Conservation (phyloP, 2,888 invertebrate species). For the Drosophila peninsularis region DNA sequence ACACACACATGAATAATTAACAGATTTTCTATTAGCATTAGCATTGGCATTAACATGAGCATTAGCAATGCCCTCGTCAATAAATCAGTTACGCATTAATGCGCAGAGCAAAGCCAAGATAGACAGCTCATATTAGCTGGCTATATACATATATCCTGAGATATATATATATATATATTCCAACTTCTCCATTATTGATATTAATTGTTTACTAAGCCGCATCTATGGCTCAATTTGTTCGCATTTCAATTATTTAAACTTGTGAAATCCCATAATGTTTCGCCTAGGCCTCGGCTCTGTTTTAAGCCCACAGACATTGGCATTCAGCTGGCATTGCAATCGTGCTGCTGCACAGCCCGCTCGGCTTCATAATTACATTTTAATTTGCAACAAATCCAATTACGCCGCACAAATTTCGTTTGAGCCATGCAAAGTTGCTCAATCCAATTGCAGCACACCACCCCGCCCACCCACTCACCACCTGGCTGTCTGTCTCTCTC, state of each 20-base stretch:
- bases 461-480: neutral
- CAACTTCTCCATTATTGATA: too few species aligned
- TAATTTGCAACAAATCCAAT: conserved; percentile 69
- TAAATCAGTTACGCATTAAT: conserved; percentile 1
- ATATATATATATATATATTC: neutral
- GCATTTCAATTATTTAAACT: neutral
- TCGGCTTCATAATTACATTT: conserved; percentile 57
- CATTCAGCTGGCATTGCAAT: conserved; percentile 4
- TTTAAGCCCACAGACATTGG: conserved; percentile 8
- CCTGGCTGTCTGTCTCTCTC: neutral
- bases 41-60: neutral
- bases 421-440: conserved; percentile 43
- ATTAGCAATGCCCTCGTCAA: conserved; percentile 1
- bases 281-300: neutral
- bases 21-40: conserved; percentile 2
- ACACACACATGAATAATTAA: neutral
- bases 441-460: conserved; percentile 39
- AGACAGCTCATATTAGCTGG: neutral
- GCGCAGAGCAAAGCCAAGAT: neutral
- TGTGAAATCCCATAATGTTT: neutral
- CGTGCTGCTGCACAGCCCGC: conserved; percentile 5
- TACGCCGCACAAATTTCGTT: conserved; percentile 54
- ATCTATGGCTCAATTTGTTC: neutral
- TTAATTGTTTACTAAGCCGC: neutral
- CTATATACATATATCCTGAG: neutral